These are phyloP conservation scores for Corythaeola cristata DNA, from an alignment of 2,113 vertebrate genomes.

Conservation along the genomic window DNA sequence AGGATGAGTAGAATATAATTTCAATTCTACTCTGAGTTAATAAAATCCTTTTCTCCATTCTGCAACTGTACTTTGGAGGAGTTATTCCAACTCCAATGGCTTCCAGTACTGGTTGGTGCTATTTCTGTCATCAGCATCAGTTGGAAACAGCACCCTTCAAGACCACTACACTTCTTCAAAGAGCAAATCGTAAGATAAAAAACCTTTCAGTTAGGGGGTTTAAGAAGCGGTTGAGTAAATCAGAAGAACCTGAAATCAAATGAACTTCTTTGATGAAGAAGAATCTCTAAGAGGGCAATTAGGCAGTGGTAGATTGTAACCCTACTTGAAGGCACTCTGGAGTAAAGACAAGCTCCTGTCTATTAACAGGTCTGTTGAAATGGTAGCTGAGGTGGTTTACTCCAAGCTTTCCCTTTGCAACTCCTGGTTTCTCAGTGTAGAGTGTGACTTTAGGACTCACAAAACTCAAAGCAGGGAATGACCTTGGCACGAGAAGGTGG, in stretches of 20 bases:
- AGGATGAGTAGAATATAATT: conserved; percentile 40
- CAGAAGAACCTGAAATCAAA: conserved; percentile 27
- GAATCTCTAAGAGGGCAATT: conserved; percentile 1
- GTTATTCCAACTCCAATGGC: background rate
- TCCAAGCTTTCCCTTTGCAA: background rate
- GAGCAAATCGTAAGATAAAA: background rate
- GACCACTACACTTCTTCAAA: conserved; percentile 49
- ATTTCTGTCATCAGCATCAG: conserved; percentile 15
- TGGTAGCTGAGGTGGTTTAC: background rate
- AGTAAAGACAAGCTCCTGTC: background rate
- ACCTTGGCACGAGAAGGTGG: background rate
- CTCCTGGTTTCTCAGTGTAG: background rate
- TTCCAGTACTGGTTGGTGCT: background rate
- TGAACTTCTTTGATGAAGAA: background rate
- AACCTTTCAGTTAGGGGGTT: background rate
- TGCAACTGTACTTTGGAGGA: background rate
- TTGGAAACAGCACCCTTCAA: conserved; percentile 22
- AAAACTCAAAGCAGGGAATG: background rate
- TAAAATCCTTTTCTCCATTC: background rate
- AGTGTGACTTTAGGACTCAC: background rate
- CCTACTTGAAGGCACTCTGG: background rate
- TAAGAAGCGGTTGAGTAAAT: conserved; percentile 8
- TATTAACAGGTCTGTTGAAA: background rate
- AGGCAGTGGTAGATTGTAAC: background rate
- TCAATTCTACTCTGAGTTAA: background rate